Evolutionary conservation across 2,888 invertebrate genomes (phyloP).

Genomic region (Antheraea assamensis): DNA sequence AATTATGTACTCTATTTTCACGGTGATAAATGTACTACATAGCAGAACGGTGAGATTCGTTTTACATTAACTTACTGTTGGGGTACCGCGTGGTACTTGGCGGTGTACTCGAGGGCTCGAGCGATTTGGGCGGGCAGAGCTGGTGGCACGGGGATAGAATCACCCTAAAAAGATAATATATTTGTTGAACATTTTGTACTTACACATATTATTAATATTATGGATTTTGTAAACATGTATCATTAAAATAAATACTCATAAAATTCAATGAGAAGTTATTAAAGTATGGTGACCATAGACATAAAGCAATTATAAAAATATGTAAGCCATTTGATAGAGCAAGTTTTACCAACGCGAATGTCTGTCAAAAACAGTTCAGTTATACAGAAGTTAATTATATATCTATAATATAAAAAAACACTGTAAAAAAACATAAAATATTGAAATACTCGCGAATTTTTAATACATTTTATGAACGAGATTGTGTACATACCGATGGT

Average conservation of each 20-base stretch:
- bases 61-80: constrained; percentile 39
- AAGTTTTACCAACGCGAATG: too few relatives aligned
- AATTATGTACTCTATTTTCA: constrained; percentile 32
- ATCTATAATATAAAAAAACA: neutral
- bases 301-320: neutral
- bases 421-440: neutral
- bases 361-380: neutral
- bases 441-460: neutral
- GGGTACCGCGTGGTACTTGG: constrained; percentile 29
- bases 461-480: neutral
- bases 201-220: neutral
- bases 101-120: constrained; percentile 64
- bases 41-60: constrained; percentile 29
- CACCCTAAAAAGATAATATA: constrained; percentile 50
- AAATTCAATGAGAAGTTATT: neutral
- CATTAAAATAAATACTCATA: neutral
- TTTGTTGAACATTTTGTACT: neutral
- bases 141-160: constrained; percentile 72
- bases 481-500: constrained; percentile 68
- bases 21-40: constrained; percentile 28
- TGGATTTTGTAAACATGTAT: neutral
- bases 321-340: neutral
- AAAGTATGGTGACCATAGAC: neutral
- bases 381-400: neutral
- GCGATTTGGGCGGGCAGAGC: constrained; percentile 75